Evolutionary conservation across 2,113 vertebrate genomes (phyloP), one percentile per base, ranked within the genome.

Genomic region (Gnathonemus echidnorhynchus): DNA sequence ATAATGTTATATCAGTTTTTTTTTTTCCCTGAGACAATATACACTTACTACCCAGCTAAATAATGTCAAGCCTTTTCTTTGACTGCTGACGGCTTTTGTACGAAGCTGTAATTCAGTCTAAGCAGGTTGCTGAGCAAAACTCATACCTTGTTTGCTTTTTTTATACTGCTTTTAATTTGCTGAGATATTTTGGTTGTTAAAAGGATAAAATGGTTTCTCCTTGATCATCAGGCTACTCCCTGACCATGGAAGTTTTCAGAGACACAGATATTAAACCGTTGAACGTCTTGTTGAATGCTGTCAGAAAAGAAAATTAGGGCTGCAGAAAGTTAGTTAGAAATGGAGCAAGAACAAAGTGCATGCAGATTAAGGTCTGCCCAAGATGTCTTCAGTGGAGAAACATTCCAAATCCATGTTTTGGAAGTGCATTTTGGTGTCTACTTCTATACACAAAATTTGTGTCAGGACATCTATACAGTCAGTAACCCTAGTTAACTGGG

Each of bases 381-480:
- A 92, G 93, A 92, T 94, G 92, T 93, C 91, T 92, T 89, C 88
- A 90, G 88, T 80, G 88, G 88, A 90, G 49, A 46, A 89, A 31
- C 39, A 52, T 80, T 24, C n/a, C 85, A 84, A 91, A 48, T 31
- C 74, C n/a, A 62, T 77, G 1, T 52, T 48, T 31, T 31, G 66
- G 35, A 31, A 49, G 50, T 27, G 42, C 46, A 77, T 56, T 83
- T 88, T 42, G 11, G 31, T 84, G 48, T 53, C 46, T 80, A 86
- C 66, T 86, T n/a, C 39, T 45, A 13, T 24, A 88, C 3, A 15
- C 52, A 53, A 86, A 62, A 92, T 88, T 83, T 90, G 89, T 89
- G 74, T 91, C 86, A 89, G 88, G 88, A 56, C 89, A 88, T 88
- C 50, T 88, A 80, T 87, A 83, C 83, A 88, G 89, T 35, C 74